Conservation (phyloP, 2,888 invertebrate species). For the Luffia ferchaultella region DNA sequence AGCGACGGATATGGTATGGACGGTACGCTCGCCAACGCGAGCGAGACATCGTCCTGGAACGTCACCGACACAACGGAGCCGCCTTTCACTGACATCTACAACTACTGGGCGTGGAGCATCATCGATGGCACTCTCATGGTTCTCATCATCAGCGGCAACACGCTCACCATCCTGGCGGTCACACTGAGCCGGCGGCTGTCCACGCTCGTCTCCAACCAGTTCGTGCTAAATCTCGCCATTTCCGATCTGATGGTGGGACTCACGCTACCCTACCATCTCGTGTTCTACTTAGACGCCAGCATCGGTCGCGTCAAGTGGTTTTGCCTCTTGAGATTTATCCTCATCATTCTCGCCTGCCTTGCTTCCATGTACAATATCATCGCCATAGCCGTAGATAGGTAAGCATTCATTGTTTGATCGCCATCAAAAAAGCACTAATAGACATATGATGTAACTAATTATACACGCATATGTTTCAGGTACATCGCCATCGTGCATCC, state of each 20-base stretch:
- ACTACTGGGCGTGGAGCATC: slow-evolving; percentile 70
- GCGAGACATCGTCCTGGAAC: slow-evolving; percentile 37
- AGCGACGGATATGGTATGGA: slow-evolving; percentile 62
- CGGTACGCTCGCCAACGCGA: slow-evolving; percentile 48
- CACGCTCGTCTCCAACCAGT: slow-evolving; percentile 77
- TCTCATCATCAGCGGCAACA: slow-evolving; percentile 76
- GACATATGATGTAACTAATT: not conserved
- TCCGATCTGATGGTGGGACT: slow-evolving; percentile 82
- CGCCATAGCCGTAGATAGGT: slow-evolving; percentile 79
- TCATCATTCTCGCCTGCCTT: slow-evolving; percentile 78
- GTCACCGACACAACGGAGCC: slow-evolving; percentile 18
- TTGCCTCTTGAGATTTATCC: slow-evolving; percentile 76
- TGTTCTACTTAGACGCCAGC: slow-evolving; percentile 72
- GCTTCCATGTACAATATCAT: slow-evolving; percentile 82
- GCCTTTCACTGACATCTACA: slow-evolving; percentile 34
- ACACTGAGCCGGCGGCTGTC: slow-evolving; percentile 74
- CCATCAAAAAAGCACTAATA: slow-evolving; percentile 2
- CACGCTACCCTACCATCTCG: slow-evolving; percentile 79
- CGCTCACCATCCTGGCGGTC: slow-evolving; percentile 78
- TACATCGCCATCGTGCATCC: slow-evolving; percentile 84
- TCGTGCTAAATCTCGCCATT: slow-evolving; percentile 80
- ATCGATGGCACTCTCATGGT: slow-evolving; percentile 72
- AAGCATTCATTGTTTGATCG: slow-evolving; percentile 19
- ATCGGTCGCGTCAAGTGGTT: slow-evolving; percentile 69
- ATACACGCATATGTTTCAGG: slow-evolving; percentile 29